Percentiles rank a stretch among this genome's conserved stretches.
These are phyloP conservation scores for Coracias cyanogaster DNA, from an alignment of 2,797 vertebrate genomes.

Conservation along the genomic window DNA sequence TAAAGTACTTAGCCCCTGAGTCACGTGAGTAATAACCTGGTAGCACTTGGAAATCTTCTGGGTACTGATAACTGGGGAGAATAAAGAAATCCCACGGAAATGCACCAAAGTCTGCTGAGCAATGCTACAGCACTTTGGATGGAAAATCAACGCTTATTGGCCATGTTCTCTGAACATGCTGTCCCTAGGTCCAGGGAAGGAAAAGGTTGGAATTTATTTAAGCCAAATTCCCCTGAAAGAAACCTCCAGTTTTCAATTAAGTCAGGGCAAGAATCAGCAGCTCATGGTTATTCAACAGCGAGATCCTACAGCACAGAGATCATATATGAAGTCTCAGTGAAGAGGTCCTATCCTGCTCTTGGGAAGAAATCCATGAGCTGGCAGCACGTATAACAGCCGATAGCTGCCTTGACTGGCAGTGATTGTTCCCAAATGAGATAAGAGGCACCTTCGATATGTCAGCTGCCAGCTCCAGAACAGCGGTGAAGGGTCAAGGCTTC, in stretches of 20 bases:
- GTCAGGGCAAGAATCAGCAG: not conserved
- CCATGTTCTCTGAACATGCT: not conserved
- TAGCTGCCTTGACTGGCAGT: not conserved
- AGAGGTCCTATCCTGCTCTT: not conserved
- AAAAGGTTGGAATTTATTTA: not conserved
- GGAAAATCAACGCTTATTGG: not conserved
- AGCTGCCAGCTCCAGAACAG: not conserved
- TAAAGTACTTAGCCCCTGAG: not conserved
- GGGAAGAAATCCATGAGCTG: not conserved
- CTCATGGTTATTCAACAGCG: not conserved
- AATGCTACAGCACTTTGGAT: not conserved
- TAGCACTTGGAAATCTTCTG: not conserved
- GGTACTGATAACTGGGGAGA: not conserved
- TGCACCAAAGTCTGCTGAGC: not conserved
- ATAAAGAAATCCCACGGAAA: not conserved
- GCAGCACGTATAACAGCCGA: accelerated
- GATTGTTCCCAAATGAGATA: not conserved
- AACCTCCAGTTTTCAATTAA: not conserved
- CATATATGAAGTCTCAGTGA: not conserved
- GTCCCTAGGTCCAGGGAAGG: not conserved
- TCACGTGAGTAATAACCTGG: not conserved
- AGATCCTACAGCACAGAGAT: not conserved
- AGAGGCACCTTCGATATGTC: not conserved
- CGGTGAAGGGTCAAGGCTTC: not conserved
- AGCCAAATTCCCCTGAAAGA: not conserved